Percentiles rank a stretch among this genome's conserved stretches.
Evolutionary conservation across 2,797 vertebrate species (phyloP).

Genomic region (Enteromius fasciolatus): DNA sequence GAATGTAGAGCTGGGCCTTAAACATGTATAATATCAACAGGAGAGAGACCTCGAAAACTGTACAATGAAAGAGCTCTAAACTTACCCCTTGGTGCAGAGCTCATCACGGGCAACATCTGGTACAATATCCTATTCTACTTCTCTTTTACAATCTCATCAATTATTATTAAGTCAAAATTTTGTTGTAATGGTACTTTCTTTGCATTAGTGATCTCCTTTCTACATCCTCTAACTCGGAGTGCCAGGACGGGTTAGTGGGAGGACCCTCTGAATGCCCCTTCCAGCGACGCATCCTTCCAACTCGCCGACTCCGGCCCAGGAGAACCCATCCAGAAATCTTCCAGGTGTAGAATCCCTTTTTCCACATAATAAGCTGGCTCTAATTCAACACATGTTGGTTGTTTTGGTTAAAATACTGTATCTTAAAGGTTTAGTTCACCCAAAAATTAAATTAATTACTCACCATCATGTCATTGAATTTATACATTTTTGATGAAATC

Average conservation of each 20-base stretch:
- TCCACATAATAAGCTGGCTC: not conserved
- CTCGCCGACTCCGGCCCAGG: conserved; percentile 79
- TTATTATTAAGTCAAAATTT: not conserved
- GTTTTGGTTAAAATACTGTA: not conserved
- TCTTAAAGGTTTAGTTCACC: not conserved
- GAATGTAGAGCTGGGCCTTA: conserved; percentile 2
- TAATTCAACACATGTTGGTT: not conserved
- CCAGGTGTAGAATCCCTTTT: conserved; percentile 70
- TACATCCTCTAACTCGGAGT: conserved; percentile 83
- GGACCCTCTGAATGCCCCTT: conserved; percentile 78
- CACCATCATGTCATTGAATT: too few relatives aligned
- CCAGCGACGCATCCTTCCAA: conserved; percentile 81
- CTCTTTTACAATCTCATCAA: not conserved
- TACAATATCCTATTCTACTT: conserved; percentile 52
- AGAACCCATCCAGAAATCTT: conserved; percentile 83
- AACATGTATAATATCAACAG: conserved; percentile 63
- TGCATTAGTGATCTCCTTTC: conserved; percentile 80
- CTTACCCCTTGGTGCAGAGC: conserved; percentile 82
- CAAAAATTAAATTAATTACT: not conserved
- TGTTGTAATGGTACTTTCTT: not conserved
- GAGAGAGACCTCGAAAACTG: conserved; percentile 82
- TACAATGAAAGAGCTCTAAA: conserved; percentile 85
- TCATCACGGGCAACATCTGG: conserved; percentile 85
- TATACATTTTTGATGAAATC: too few relatives aligned
- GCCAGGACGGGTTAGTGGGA: conserved; percentile 76